Base-by-base conservation (phyloP, 1,140 invertebrate genomes). In the Leptinotarsa texana region DNA sequence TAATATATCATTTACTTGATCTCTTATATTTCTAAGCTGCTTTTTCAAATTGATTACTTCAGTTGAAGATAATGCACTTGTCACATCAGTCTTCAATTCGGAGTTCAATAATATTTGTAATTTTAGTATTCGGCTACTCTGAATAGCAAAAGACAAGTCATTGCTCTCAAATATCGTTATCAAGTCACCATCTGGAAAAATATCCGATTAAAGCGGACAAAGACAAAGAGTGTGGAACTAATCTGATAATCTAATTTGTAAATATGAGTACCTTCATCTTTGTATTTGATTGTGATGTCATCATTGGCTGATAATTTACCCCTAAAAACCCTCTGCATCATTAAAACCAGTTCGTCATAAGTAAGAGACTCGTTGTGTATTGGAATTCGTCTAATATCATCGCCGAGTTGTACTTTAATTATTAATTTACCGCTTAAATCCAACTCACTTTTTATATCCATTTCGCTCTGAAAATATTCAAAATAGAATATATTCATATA, bases 341-440 rank as follows among this genome's bases (percentile, higher is more conserved):
- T 93, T 17, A 93, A 85, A 57, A 93, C 88, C 18, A 94, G 82
- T 84, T 94, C 92, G 87, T 93, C 92, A 83, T 92, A 93, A 3
- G 92, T 94, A 72, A 93, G 90, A 57, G 93, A 92, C 83, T 93
- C 92, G 87, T 93, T 93, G 81, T 93, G 91, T 69, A 93, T 93
- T 3, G 92, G 90, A 75, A 93, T 92, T 71, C 91, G 85, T 13
- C 92, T 85, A 68, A 93, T 92, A 84, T 93, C 92, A 83, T 93
- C 90, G 17, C 89, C 91, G 62, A 93, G 87, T 80, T 92, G 89
- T 51, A 91, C 92, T 88, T 92, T 85, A 77, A 85, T 85, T 76
- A 85, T 82, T 80, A 84, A 79, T 83, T 85, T 85, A 68, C 84
- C 84, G 75, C 80, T 84, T 72, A 85, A 80, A 80, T 85, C 84